Evolutionary conservation across 2,888 invertebrate genomes (phyloP).

Genomic region (Zonitis immaculata): DNA sequence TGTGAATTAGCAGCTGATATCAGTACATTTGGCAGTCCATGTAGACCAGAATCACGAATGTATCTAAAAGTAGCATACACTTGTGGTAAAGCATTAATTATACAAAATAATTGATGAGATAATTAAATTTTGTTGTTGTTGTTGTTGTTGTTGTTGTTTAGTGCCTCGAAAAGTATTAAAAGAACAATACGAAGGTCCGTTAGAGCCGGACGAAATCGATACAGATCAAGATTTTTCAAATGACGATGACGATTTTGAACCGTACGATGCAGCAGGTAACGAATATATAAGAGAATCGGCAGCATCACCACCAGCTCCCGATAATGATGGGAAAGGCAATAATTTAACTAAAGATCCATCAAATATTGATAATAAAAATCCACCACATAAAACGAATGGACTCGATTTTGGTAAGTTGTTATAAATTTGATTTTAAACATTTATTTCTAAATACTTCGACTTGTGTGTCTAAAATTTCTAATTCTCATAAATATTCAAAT

Average conservation of each 20-base stretch:
- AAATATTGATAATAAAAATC: slow-evolving; percentile 34
- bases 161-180: slow-evolving; percentile 80
- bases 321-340: slow-evolving; percentile 45
- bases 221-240: slow-evolving; percentile 46
- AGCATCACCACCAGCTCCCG: slow-evolving; percentile 55
- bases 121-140: neutral
- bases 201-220: slow-evolving; percentile 70
- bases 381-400: slow-evolving; percentile 39
- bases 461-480: slow-evolving; percentile 10
- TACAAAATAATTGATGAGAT: too few relatives aligned
- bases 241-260: slow-evolving; percentile 51
- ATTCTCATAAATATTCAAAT: neutral
- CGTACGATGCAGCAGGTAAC: slow-evolving; percentile 49
- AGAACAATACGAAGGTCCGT: slow-evolving; percentile 73
- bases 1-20: slow-evolving; percentile 76
- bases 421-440: too few relatives aligned
- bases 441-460: slow-evolving; percentile 21
- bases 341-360: slow-evolving; percentile 42
- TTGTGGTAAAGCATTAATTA: slow-evolving; percentile 62
- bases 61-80: slow-evolving; percentile 85
- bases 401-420: slow-evolving; percentile 40
- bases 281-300: slow-evolving; percentile 56
- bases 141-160: slow-evolving; percentile 44
- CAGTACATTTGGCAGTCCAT: slow-evolving; percentile 78
- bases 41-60: slow-evolving; percentile 72